These are phyloP conservation scores for Dendrolimus punctatus DNA, from an alignment of 1,140 invertebrate species.

Conservation along the genomic window DNA sequence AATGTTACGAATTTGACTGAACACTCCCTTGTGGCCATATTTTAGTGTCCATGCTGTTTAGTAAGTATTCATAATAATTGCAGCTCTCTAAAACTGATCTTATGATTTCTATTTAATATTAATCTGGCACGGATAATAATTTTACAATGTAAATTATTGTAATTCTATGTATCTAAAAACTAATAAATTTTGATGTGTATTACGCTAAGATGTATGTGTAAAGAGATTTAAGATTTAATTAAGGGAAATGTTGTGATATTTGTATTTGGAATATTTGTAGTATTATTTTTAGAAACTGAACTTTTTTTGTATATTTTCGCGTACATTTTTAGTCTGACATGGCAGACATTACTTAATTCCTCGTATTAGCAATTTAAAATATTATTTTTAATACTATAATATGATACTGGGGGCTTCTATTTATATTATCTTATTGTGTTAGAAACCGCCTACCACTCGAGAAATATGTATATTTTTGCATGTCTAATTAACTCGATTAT, in stretches of 20 bases:
- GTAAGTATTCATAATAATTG: conserved; percentile 30
- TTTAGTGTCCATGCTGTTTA: conserved; percentile 43
- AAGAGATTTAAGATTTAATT: conserved; percentile 53
- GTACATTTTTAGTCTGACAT: conserved; percentile 2
- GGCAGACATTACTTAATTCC: no score
- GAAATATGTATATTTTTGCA: no score
- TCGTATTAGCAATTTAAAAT: not conserved
- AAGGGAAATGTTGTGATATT: conserved; percentile 69
- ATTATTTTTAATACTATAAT: not conserved
- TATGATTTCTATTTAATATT: conserved; percentile 34
- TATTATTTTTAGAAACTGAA: conserved; percentile 24
- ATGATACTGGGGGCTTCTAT: no score
- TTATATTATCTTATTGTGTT: no score
- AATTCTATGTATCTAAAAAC: conserved; percentile 48
- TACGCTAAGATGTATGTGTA: conserved; percentile 59
- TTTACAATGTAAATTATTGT: conserved; percentile 50
- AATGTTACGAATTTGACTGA: conserved; percentile 13
- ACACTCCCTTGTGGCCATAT: conserved; percentile 63
- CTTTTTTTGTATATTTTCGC: conserved; percentile 8
- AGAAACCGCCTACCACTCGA: no score
- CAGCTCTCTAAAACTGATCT: conserved; percentile 31
- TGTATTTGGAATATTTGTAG: conserved; percentile 69
- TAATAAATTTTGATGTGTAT: conserved; percentile 61
- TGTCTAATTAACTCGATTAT: no score
- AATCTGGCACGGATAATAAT: conserved; percentile 49